Conservation (phyloP, 1,140 invertebrate species). For the Acromyrmex heyeri region DNA sequence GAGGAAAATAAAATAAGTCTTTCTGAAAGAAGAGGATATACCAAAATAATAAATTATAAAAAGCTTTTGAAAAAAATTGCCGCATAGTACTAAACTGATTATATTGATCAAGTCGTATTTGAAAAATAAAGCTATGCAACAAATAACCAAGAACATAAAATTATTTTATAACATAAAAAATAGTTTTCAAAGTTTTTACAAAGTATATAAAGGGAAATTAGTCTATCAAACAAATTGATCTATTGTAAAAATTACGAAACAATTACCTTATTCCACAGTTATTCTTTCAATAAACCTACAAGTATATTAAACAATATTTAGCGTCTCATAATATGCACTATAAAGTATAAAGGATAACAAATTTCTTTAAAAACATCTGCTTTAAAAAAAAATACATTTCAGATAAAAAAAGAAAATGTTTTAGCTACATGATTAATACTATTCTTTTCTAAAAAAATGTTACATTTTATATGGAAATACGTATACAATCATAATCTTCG, state of each 20-base stretch:
- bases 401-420: not conserved
- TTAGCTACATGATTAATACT: not conserved
- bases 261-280: not conserved
- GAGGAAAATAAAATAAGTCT: not conserved
- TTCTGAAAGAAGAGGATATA: not conserved
- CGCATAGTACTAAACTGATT: not conserved
- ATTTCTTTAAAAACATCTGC: not conserved
- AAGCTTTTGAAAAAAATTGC: not conserved
- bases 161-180: not conserved
- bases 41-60: not conserved
- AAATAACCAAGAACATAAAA: not conserved
- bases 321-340: not conserved
- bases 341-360: not conserved
- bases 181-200: not conserved
- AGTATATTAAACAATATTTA: not conserved
- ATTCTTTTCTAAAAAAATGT: not conserved
- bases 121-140: not conserved
- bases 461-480: not conserved
- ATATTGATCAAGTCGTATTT: not conserved
- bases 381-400: not conserved
- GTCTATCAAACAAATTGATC: not conserved
- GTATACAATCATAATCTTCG: not conserved
- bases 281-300: not conserved
- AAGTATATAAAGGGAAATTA: not conserved
- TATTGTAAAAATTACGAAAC: not conserved